Percentiles rank a stretch among this genome's conserved stretches.
Evolutionary conservation across 2,113 vertebrate genomes (phyloP).

Genomic region (Anguilla japonica): DNA sequence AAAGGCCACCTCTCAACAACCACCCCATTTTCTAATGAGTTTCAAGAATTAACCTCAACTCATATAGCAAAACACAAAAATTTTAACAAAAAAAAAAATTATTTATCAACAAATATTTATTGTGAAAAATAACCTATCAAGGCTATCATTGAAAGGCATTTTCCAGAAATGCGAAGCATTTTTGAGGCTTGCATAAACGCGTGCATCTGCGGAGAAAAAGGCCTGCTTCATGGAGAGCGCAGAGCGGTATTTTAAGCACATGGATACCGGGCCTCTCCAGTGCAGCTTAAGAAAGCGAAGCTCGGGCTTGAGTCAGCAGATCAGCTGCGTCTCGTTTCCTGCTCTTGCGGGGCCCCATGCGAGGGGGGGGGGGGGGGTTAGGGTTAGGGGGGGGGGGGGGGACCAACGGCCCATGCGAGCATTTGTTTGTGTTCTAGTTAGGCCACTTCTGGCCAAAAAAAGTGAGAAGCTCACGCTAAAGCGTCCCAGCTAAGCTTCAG

Average conservation of each 20-base stretch:
- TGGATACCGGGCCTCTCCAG: not conserved
- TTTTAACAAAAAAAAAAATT: no score
- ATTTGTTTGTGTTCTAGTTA: not conserved
- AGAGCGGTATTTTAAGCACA: not conserved
- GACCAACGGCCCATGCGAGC: not conserved
- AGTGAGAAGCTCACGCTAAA: not conserved
- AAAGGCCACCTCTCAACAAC: not conserved
- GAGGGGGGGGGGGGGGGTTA: not conserved
- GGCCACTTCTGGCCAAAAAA: not conserved
- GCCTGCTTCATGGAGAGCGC: not conserved
- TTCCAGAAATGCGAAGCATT: not conserved
- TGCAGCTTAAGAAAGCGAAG: not conserved
- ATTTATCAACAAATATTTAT: not conserved
- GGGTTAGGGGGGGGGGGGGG: not conserved
- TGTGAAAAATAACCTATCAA: not conserved
- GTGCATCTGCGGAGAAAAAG: not conserved
- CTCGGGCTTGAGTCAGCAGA: conserved; percentile 3
- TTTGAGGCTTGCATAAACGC: conserved; percentile 10
- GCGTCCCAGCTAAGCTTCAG: not conserved
- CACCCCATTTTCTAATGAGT: not conserved
- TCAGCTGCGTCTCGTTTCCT: not conserved
- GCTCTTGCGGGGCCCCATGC: not conserved
- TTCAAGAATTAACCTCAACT: not conserved
- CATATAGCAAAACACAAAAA: not conserved
- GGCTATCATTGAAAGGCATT: not conserved